These are phyloP conservation scores for Cetonia aurata DNA, from an alignment of 2,888 invertebrate genomes.

Conservation along the genomic window DNA sequence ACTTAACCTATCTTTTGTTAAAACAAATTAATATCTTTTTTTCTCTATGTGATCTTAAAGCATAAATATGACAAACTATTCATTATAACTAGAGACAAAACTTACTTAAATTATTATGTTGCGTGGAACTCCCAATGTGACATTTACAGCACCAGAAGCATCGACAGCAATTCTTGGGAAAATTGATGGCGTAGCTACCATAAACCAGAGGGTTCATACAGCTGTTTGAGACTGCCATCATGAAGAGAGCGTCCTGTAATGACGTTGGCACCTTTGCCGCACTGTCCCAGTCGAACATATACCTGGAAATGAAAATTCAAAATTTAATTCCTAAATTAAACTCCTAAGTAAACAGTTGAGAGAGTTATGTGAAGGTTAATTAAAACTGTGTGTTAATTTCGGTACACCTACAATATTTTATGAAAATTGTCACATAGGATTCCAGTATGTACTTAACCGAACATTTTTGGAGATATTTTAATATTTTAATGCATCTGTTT, in stretches of 20 bases:
- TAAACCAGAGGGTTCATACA: slow-evolving; percentile 86
- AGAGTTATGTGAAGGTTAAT: background rate
- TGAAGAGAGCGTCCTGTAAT: slow-evolving; percentile 79
- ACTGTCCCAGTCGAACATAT: slow-evolving; percentile 77
- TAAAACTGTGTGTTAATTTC: no score
- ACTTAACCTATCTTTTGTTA: no score
- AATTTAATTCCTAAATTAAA: background rate
- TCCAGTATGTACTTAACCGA: no score
- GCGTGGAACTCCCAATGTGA: background rate
- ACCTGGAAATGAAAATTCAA: slow-evolving; percentile 68
- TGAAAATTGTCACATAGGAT: no score
- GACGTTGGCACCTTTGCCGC: slow-evolving; percentile 74
- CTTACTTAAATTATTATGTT: slow-evolving; percentile 10
- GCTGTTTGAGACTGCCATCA: slow-evolving; percentile 85
- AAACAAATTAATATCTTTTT: no score
- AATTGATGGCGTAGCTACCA: slow-evolving; percentile 77
- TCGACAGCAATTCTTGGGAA: slow-evolving; percentile 64
- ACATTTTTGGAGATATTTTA: no score
- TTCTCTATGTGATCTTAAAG: no score
- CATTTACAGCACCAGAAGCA: slow-evolving; percentile 54
- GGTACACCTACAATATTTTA: no score
- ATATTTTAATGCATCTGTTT: no score
- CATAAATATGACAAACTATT: no score
- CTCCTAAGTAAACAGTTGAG: background rate
- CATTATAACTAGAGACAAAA: background rate